phyloP scores from a whole-genome alignment of 92 coral and sea anemone genomes.

The Diadumene lineata region DNA sequence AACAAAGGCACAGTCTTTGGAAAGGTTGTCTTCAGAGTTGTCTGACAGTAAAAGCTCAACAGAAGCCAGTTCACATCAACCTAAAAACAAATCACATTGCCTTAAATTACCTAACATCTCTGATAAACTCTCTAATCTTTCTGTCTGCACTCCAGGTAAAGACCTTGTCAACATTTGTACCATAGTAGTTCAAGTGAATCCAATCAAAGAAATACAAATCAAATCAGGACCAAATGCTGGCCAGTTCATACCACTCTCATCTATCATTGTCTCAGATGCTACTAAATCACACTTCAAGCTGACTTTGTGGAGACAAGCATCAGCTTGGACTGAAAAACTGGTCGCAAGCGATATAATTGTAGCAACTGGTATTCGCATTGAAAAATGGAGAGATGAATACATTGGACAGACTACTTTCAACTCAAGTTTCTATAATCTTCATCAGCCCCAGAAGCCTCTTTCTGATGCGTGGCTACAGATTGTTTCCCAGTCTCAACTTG shows the following conservation, averaged over 20 bases:
- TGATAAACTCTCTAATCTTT: constrained; percentile 53
- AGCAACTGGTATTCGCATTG: constrained; percentile 63
- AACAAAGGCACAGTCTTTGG: not conserved
- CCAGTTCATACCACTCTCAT: constrained; percentile 69
- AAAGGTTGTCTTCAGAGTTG: not conserved
- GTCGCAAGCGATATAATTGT: constrained; percentile 72
- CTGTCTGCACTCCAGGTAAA: constrained; percentile 46
- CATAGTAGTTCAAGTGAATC: constrained; percentile 84
- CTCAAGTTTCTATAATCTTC: constrained; percentile 75
- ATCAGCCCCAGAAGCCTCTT: constrained; percentile 62
- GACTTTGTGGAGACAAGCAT: constrained; percentile 89
- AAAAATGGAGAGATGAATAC: constrained; percentile 74
- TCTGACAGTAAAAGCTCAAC: not conserved
- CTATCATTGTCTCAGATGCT: constrained; percentile 81
- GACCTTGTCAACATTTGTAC: constrained; percentile 63
- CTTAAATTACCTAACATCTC: constrained; percentile 47
- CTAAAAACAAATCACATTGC: not conserved
- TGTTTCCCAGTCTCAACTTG: constrained; percentile 63
- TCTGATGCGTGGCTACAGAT: constrained; percentile 66
- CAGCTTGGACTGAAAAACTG: constrained; percentile 73
- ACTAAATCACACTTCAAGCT: constrained; percentile 73
- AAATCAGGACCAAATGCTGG: constrained; percentile 79
- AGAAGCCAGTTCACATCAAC: constrained; percentile 5
- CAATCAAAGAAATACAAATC: constrained; percentile 70
- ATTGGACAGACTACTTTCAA: constrained; percentile 75